phyloP scores from a whole-genome alignment of 1,140 invertebrate species.

The Drosophila aff. region DNA sequence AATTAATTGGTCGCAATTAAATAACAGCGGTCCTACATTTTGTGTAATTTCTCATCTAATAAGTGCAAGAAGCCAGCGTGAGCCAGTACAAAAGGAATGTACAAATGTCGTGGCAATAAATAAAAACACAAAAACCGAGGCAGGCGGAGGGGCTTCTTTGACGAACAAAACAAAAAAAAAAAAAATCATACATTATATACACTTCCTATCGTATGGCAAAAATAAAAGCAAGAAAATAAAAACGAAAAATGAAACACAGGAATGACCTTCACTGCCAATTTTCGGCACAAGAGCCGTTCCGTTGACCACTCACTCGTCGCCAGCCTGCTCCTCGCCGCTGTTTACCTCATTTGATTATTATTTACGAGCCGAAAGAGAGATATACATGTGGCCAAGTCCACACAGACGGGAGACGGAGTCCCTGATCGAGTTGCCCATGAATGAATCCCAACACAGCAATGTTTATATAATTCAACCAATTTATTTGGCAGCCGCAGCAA shows the following conservation, averaged over 20 bases:
- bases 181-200: neutral
- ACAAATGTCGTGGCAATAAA: slow-evolving; percentile 79
- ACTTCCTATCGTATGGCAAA: slow-evolving; percentile 34
- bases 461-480: slow-evolving; percentile 41
- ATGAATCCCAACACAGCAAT: slow-evolving; percentile 23
- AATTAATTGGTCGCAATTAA: slow-evolving; percentile 75
- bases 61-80: slow-evolving; percentile 54
- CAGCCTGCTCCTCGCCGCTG: neutral
- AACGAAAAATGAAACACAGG: slow-evolving; percentile 47
- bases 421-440: slow-evolving; percentile 43
- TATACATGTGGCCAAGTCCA: slow-evolving; percentile 4
- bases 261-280: slow-evolving; percentile 65
- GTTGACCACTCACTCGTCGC: slow-evolving; percentile 16
- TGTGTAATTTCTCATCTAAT: slow-evolving; percentile 71
- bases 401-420: slow-evolving; percentile 7
- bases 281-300: slow-evolving; percentile 35
- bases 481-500: slow-evolving; percentile 46
- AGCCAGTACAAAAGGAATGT: slow-evolving; percentile 62
- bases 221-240: slow-evolving; percentile 20
- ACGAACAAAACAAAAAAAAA: slow-evolving; percentile 16
- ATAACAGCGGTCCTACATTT: slow-evolving; percentile 73
- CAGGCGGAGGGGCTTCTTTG: slow-evolving; percentile 4
- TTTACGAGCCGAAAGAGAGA: slow-evolving; percentile 17
- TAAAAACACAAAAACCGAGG: slow-evolving; percentile 41
- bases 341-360: slow-evolving; percentile 38